phyloP scores from a whole-genome alignment of 2,888 invertebrate species.

The Sussaba pulchella region DNA sequence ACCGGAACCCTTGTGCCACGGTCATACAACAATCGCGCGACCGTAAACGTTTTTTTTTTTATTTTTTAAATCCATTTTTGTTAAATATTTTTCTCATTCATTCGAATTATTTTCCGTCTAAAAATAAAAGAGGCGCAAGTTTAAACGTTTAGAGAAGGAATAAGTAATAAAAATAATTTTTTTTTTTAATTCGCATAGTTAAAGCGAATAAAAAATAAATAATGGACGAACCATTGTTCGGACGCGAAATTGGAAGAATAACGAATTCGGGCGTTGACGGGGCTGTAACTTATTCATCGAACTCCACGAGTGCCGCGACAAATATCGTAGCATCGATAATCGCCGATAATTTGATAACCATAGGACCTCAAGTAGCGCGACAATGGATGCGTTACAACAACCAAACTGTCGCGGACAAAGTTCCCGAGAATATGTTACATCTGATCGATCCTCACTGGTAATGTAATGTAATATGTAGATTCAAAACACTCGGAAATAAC shows the following conservation, averaged over 20 bases:
- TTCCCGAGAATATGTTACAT: conserved; percentile 90
- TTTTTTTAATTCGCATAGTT: too few relatives aligned
- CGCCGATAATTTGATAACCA: conserved; percentile 64
- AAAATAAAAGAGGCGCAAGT: too few relatives aligned
- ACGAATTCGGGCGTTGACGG: conserved; percentile 22
- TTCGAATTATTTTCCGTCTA: too few relatives aligned
- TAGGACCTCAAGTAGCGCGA: conserved; percentile 77
- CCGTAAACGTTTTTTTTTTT: conserved; percentile 62
- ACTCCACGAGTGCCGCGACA: conserved; percentile 22
- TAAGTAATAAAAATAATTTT: background rate
- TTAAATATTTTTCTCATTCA: background rate
- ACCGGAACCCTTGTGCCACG: conserved; percentile 56
- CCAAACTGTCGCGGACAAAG: conserved; percentile 93
- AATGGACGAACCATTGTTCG: conserved; percentile 47
- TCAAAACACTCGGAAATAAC: too few relatives aligned
- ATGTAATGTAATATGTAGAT: conserved; percentile 2
- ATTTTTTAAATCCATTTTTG: conserved; percentile 1
- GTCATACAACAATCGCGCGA: conserved; percentile 54
- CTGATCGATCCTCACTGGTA: conserved; percentile 88
- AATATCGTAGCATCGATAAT: conserved; percentile 56
- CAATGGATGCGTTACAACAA: conserved; percentile 85
- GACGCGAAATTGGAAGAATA: conserved; percentile 32
- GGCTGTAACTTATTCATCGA: background rate
- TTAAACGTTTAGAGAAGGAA: too few relatives aligned
- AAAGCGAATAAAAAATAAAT: background rate